Evolutionary conservation across 2,113 vertebrate genomes (phyloP).

Genomic region (Takifugu flavidus): DNA sequence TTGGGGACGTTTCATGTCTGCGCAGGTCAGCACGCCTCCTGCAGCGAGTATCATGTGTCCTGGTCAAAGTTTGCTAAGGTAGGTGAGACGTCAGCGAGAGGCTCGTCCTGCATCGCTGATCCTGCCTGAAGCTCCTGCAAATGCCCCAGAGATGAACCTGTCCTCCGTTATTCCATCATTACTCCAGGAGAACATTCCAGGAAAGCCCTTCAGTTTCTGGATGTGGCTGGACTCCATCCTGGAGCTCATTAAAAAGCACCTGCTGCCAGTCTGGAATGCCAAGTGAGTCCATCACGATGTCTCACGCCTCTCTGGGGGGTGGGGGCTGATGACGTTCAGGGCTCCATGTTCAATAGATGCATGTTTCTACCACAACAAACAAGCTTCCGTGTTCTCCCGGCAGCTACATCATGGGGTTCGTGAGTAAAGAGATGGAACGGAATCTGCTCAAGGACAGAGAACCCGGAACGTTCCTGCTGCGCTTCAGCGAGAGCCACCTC

Average conservation of each 20-base stretch:
- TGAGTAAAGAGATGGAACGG: constrained; percentile 93
- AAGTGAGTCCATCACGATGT: constrained; percentile 73
- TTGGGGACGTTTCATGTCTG: constrained; percentile 9
- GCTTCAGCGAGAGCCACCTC: constrained; percentile 96
- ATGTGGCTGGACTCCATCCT: constrained; percentile 94
- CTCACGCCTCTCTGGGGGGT: neutral
- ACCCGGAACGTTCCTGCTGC: constrained; percentile 88
- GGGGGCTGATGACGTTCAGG: too few relatives aligned
- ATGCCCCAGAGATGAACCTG: neutral
- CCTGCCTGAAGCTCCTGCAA: neutral
- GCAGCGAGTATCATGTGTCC: constrained; percentile 84
- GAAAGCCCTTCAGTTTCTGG: constrained; percentile 95
- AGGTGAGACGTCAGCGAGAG: constrained; percentile 4
- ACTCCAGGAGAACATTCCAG: constrained; percentile 87
- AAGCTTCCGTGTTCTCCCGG: neutral
- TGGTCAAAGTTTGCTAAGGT: constrained; percentile 98
- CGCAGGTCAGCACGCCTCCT: constrained; percentile 81
- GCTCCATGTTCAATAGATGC: too few relatives aligned
- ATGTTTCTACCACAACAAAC: too few relatives aligned
- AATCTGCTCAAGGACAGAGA: constrained; percentile 86
- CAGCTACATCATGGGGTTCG: constrained; percentile 95
- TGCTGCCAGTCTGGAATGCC: constrained; percentile 96
- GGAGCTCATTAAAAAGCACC: constrained; percentile 94
- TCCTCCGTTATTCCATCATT: neutral
- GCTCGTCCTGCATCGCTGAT: neutral